Conservation (phyloP, 2,888 invertebrate species). For the Polydrusus tereticollis region DNA sequence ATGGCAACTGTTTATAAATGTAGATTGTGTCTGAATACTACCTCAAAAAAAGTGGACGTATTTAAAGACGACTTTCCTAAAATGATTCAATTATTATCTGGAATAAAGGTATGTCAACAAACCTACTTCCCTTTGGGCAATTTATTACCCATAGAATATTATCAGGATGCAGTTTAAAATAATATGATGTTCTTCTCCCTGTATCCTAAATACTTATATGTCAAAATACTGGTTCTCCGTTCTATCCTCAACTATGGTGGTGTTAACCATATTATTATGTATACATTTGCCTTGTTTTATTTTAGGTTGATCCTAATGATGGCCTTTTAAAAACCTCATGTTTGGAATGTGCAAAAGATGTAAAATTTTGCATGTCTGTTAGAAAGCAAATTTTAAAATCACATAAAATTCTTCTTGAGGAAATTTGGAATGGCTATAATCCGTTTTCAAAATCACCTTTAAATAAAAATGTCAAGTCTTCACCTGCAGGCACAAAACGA, state of each 20-base stretch:
- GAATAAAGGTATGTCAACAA: constrained; percentile 55
- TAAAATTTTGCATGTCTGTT: constrained; percentile 47
- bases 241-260: background rate
- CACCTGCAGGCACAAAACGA: background rate
- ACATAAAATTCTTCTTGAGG: constrained; percentile 29
- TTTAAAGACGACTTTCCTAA: constrained; percentile 57
- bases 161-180: too few species aligned
- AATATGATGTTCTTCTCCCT: background rate
- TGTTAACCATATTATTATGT: background rate
- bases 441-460: background rate
- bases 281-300: background rate
- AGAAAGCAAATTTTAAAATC: constrained; percentile 41
- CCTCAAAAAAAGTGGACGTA: constrained; percentile 54
- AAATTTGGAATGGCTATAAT: background rate
- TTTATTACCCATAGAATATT: too few species aligned
- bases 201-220: background rate
- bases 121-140: background rate
- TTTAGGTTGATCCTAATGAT: constrained; percentile 41
- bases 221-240: background rate
- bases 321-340: constrained; percentile 37
- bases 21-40: constrained; percentile 57
- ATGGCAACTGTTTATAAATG: constrained; percentile 48
- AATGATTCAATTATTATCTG: constrained; percentile 59
- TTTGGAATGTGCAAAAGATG: constrained; percentile 45
- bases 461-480: background rate